These are phyloP conservation scores for Pentamera pediparva DNA, from an alignment of 53 echinoderm and acorn worm species.

Conservation along the genomic window DNA sequence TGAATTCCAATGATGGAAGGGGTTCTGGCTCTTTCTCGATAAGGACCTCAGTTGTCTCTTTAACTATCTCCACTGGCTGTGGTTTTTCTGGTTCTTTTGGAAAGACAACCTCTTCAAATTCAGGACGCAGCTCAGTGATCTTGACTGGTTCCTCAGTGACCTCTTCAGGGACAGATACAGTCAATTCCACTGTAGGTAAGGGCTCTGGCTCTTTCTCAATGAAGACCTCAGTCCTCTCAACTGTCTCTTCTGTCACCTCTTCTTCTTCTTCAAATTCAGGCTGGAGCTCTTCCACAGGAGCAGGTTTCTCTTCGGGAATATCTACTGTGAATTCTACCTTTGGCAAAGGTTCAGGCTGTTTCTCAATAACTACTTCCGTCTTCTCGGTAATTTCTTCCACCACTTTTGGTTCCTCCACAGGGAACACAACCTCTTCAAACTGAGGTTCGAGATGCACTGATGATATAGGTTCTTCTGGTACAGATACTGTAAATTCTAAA, in stretches of 20 bases:
- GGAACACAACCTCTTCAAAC: slow-evolving; percentile 51
- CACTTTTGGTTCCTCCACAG: slow-evolving; percentile 25
- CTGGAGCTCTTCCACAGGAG: slow-evolving; percentile 41
- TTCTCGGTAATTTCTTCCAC: slow-evolving; percentile 16
- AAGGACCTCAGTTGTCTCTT: slow-evolving; percentile 43
- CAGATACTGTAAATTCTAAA: slow-evolving; percentile 42
- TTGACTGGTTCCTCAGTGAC: slow-evolving; percentile 13
- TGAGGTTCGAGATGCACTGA: slow-evolving; percentile 36
- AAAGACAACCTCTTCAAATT: slow-evolving; percentile 30
- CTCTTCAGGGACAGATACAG: slow-evolving; percentile 29
- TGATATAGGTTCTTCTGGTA: slow-evolving; percentile 33
- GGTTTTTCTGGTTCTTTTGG: slow-evolving; percentile 37
- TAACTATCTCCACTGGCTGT: neutral
- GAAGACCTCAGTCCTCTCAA: slow-evolving; percentile 42
- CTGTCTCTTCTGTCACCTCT: neutral
- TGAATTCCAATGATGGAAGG: slow-evolving; percentile 51
- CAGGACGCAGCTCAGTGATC: slow-evolving; percentile 27
- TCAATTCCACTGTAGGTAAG: slow-evolving; percentile 30
- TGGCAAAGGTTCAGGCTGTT: slow-evolving; percentile 23
- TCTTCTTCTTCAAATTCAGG: slow-evolving; percentile 36
- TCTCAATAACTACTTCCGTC: slow-evolving; percentile 38
- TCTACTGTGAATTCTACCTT: slow-evolving; percentile 12
- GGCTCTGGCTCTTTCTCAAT: slow-evolving; percentile 37
- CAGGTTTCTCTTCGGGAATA: slow-evolving; percentile 21
- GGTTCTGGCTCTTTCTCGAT: slow-evolving; percentile 43